Conservation (phyloP, 2,888 invertebrate species). For the Drosophila austrosaltans region DNA sequence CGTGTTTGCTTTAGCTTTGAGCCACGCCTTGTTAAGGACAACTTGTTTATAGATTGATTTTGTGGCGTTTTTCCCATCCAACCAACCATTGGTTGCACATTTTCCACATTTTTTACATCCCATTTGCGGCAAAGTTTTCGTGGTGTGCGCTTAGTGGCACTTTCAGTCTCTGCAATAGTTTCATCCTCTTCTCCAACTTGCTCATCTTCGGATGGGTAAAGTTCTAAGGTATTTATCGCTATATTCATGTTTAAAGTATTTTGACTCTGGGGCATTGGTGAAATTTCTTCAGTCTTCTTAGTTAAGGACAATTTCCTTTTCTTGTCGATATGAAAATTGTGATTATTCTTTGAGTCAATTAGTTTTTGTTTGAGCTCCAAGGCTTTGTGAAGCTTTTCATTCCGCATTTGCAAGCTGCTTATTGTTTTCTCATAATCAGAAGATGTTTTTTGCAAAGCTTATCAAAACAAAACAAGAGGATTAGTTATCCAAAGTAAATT, state of each 20-base stretch:
- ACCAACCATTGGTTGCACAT: slow-evolving; percentile 43
- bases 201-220: slow-evolving; percentile 47
- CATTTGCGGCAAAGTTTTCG: slow-evolving; percentile 49
- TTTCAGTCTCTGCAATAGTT: slow-evolving; percentile 69
- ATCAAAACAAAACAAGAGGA: neutral
- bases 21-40: slow-evolving; percentile 56
- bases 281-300: slow-evolving; percentile 31
- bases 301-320: slow-evolving; percentile 33
- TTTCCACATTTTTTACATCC: slow-evolving; percentile 53
- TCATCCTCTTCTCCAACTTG: slow-evolving; percentile 55
- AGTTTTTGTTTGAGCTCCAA: slow-evolving; percentile 48
- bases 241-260: slow-evolving; percentile 75
- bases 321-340: slow-evolving; percentile 32
- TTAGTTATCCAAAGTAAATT: neutral
- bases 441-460: slow-evolving; percentile 52
- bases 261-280: slow-evolving; percentile 47
- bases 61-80: slow-evolving; percentile 57
- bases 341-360: slow-evolving; percentile 15
- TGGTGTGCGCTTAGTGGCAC: slow-evolving; percentile 50
- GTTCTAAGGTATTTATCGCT: slow-evolving; percentile 70
- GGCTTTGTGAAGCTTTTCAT: slow-evolving; percentile 61
- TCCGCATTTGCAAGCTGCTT: slow-evolving; percentile 52
- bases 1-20: slow-evolving; percentile 70
- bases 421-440: slow-evolving; percentile 47
- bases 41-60: slow-evolving; percentile 40